phyloP scores from a whole-genome alignment of 2,888 invertebrate genomes.

The Erebia ligea region DNA sequence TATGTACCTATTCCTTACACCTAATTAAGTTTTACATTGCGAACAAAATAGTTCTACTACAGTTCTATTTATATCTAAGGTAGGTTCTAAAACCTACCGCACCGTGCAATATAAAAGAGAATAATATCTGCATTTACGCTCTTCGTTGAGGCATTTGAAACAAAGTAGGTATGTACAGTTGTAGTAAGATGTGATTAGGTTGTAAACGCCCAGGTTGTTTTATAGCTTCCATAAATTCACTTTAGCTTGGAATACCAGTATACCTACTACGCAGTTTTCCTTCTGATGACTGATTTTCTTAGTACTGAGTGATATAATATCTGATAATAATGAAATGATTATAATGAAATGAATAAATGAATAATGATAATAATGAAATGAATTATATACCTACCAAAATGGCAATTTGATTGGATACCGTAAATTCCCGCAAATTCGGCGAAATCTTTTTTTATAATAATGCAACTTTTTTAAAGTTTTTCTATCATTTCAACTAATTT shows the following conservation, averaged over 20 bases:
- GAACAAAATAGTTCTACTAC: slow-evolving; percentile 3
- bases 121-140: slow-evolving; percentile 12
- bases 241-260: slow-evolving; percentile 15
- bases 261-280: not conserved
- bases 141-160: slow-evolving; percentile 35
- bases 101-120: slow-evolving; percentile 15
- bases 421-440: too few species aligned
- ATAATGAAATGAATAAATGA: too few species aligned
- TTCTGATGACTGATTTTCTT: too few species aligned
- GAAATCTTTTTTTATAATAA: too few species aligned
- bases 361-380: too few species aligned
- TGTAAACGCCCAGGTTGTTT: slow-evolving; percentile 32
- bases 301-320: too few species aligned
- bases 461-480: too few species aligned
- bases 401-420: too few species aligned
- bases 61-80: slow-evolving; percentile 6
- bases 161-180: slow-evolving; percentile 30
- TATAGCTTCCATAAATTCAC: slow-evolving; percentile 31
- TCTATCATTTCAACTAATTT: too few species aligned
- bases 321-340: too few species aligned
- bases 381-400: too few species aligned
- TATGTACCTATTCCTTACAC: not conserved
- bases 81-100: slow-evolving; percentile 3
- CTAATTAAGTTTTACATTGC: not conserved
- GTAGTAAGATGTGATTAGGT: slow-evolving; percentile 29